Evolutionary conservation across 2,113 vertebrate genomes (phyloP).

Genomic region (Nerophis ophidion): DNA sequence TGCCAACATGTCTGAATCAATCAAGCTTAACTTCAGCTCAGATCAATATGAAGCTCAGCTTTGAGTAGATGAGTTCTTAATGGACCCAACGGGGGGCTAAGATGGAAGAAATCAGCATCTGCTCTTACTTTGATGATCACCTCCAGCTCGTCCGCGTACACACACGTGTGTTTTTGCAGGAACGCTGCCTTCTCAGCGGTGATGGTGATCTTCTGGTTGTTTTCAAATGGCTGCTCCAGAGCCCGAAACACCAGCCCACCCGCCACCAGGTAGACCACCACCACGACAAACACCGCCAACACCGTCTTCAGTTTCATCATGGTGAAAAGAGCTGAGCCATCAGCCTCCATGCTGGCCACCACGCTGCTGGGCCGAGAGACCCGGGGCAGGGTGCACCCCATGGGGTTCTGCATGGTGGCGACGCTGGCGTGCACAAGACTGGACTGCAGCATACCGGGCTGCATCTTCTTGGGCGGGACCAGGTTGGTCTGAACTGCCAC

Average conservation of each 20-base stretch:
- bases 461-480: conserved; percentile 67
- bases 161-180: conserved; percentile 83
- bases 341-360: conserved; percentile 83
- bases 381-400: conserved; percentile 75
- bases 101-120: conserved; percentile 5
- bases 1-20: conserved; percentile 4
- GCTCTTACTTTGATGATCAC: conserved; percentile 84
- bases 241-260: conserved; percentile 88
- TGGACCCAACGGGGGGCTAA: conserved; percentile 15
- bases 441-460: conserved; percentile 71
- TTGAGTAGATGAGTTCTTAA: conserved; percentile 37
- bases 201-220: conserved; percentile 86
- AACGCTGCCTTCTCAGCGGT: conserved; percentile 87
- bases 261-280: conserved; percentile 85
- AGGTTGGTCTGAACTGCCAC: conserved; percentile 67
- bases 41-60: conserved; percentile 49
- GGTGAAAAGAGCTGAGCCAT: conserved; percentile 74
- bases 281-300: conserved; percentile 89
- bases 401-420: conserved; percentile 75
- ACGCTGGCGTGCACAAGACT: conserved; percentile 73
- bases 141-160: conserved; percentile 83
- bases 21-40: conserved; percentile 22
- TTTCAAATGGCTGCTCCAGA: conserved; percentile 90
- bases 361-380: conserved; percentile 77
- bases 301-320: conserved; percentile 98